phyloP scores from a whole-genome alignment of 1,140 invertebrate genomes.

The Zaprionus nigranus region DNA sequence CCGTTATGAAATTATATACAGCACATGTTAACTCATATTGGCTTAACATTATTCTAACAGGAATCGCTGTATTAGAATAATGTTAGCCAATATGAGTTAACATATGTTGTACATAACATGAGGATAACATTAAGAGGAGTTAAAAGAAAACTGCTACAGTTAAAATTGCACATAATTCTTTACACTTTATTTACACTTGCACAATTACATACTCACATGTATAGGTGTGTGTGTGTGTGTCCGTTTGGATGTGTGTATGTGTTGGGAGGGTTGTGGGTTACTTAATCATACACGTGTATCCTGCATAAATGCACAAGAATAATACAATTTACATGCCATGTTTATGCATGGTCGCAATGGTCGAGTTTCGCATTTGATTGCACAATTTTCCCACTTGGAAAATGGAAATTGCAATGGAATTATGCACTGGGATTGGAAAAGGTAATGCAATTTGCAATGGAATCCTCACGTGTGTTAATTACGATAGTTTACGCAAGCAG shows the following conservation, averaged over 20 bases:
- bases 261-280: not conserved
- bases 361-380: not conserved
- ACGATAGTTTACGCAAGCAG: constrained; percentile 7
- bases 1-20: not conserved
- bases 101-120: not conserved
- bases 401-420: not conserved
- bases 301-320: constrained; percentile 4
- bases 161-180: constrained; percentile 33
- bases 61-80: not conserved
- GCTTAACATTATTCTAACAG: no score
- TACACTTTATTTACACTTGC: constrained; percentile 48
- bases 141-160: constrained; percentile 2
- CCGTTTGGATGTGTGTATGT: constrained; percentile 2
- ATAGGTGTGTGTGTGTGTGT: constrained; percentile 10
- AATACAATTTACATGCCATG: constrained; percentile 12
- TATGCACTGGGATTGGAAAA: not conserved
- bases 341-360: constrained; percentile 12
- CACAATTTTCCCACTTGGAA: constrained; percentile 5
- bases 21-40: no score
- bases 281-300: constrained; percentile 4
- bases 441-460: not conserved
- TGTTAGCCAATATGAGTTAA: not conserved
- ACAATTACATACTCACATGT: constrained; percentile 13
- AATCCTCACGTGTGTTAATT: not conserved
- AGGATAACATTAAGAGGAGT: not conserved